Conservation (phyloP, 1,140 invertebrate genomes). For the Lordiphosa clarofinis region DNA sequence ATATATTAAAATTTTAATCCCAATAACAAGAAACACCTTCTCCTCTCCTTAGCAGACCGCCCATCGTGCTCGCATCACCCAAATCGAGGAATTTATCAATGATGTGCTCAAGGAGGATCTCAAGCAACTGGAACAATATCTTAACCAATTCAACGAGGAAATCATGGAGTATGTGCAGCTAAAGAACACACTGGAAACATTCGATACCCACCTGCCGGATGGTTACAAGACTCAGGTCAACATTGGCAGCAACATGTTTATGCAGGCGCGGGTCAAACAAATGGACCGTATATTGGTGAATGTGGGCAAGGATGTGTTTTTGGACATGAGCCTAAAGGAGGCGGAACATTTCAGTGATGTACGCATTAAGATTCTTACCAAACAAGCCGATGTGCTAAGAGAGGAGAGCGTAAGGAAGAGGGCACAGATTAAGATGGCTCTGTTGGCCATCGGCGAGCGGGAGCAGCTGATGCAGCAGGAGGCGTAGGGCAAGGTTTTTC, state of each 20-base stretch:
- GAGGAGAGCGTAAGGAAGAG: constrained; percentile 86
- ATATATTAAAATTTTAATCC: too few species aligned
- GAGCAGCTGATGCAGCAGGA: constrained; percentile 67
- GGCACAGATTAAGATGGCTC: constrained; percentile 89
- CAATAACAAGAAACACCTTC: too few species aligned
- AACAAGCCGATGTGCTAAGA: constrained; percentile 83
- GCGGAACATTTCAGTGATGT: constrained; percentile 86
- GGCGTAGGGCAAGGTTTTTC: background rate
- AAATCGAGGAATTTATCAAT: constrained; percentile 84
- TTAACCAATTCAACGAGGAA: constrained; percentile 84
- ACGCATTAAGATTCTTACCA: constrained; percentile 84
- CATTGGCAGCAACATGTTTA: constrained; percentile 86
- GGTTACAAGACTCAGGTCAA: constrained; percentile 90
- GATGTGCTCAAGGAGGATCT: constrained; percentile 85
- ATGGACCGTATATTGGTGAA: constrained; percentile 86
- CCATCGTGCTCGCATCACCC: constrained; percentile 37
- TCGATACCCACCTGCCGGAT: constrained; percentile 81
- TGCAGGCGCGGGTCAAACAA: constrained; percentile 85
- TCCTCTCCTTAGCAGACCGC: background rate
- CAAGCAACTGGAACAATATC: constrained; percentile 81
- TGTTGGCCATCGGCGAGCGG: constrained; percentile 84
- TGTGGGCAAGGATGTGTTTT: constrained; percentile 87
- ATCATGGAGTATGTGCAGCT: constrained; percentile 88
- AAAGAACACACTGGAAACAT: constrained; percentile 83
- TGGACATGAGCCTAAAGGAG: constrained; percentile 87